Conservation (phyloP, 2,888 invertebrate genomes). For the Drosophila nr. medialis region DNA sequence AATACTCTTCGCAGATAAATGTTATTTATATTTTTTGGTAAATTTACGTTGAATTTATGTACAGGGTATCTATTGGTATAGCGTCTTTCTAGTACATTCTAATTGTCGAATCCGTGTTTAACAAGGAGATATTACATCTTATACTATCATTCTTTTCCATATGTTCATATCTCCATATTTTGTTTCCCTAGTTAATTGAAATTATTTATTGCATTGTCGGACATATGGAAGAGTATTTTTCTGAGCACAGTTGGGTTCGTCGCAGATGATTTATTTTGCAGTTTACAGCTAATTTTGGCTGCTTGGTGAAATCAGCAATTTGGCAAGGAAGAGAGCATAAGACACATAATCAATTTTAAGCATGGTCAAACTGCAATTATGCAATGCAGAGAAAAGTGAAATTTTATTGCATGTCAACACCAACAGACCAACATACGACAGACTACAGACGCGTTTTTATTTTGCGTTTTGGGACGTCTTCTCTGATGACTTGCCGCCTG, state of each 20-base stretch:
- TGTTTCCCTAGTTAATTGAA: neutral
- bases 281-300: constrained; percentile 61
- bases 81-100: neutral
- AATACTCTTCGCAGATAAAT: neutral
- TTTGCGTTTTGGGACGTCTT: constrained; percentile 65
- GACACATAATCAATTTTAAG: constrained; percentile 76
- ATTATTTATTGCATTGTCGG: constrained; percentile 8
- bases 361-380: constrained; percentile 80
- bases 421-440: constrained; percentile 39
- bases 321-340: constrained; percentile 61
- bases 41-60: neutral
- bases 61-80: neutral
- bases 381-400: constrained; percentile 76
- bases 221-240: neutral
- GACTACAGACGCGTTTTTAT: constrained; percentile 40
- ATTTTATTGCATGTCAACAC: constrained; percentile 78
- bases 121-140: neutral
- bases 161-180: neutral
- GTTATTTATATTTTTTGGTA: neutral
- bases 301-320: constrained; percentile 61
- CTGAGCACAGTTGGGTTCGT: constrained; percentile 32
- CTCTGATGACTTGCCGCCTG: constrained; percentile 65
- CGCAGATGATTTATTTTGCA: constrained; percentile 56
- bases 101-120: neutral
- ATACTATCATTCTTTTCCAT: neutral